Base-by-base conservation (phyloP, 2,888 invertebrate species). In the Drosophila putrida region DNA sequence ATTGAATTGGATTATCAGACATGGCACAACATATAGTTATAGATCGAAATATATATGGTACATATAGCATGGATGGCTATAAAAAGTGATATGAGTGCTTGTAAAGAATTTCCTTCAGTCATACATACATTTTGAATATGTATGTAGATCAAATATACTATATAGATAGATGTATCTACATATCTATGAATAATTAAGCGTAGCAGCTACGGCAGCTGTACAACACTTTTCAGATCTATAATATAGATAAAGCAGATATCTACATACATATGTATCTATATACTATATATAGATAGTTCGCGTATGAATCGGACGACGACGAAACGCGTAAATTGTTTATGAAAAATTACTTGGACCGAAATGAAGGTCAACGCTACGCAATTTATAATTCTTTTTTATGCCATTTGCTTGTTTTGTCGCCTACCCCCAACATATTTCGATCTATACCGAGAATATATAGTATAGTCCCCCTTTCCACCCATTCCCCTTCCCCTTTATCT, bases 361-460 rank as follows among this genome's bases (percentile, higher is more conserved):
- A 83, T 88, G 88, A 84, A 84, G 89, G 89, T 88, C 87, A 84
- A 68, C 80, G 88, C 87, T 86, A 84, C 83, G 83, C 89, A 84
- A 84, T 84, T 84, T 88, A 88, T 88, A 88, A 83, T 84, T 80
- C 78, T 80, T 84, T 83, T 83, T 88, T 86, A 88, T 83, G 88
- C 82, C 86, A 76, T 78, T 77, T 65, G 62, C 50, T 66, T 55
- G 44, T 61, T 65, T 55, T 75, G 80, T 63, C 78, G 65, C 44
- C 54, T 46, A 27, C 57, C 70, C 57, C 70, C 51, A 46, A 55
- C 59, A 49, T 27, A 74, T 53, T 55, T 58, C 71, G 50, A 63
- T 60, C 43, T 39, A 64, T 44, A 44, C 27, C 44, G 31, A 35
- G 28, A 31, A 25, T 64, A 51, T 57, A 51, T 71, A 47, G 20